Conservation (phyloP, 2,113 vertebrate genomes). For the Clarias batrachus region DNA sequence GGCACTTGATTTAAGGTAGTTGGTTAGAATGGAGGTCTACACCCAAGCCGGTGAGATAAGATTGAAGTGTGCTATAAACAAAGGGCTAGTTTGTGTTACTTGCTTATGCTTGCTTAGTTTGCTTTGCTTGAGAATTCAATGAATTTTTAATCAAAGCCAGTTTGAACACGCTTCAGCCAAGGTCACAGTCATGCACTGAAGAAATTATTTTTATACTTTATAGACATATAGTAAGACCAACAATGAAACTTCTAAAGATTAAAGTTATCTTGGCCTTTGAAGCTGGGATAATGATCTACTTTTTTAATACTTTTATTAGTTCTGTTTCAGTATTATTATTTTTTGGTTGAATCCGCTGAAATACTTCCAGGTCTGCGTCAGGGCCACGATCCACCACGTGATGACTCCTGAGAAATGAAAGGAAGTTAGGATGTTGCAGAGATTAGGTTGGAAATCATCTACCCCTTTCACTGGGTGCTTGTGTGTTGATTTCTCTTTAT, state of each 20-base stretch:
- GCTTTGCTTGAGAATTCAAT: not conserved
- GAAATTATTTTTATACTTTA: not conserved
- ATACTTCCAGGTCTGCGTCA: not conserved
- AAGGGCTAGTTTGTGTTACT: not conserved
- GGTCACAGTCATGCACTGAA: not conserved
- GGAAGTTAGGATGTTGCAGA: not conserved
- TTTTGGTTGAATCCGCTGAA: not conserved
- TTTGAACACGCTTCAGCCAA: not conserved
- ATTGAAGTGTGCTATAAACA: not conserved
- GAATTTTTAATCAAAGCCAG: not conserved
- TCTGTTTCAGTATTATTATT: not conserved
- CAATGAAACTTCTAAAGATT: not conserved
- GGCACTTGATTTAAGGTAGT: not conserved
- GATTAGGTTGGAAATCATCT: not conserved
- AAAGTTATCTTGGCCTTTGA: not conserved
- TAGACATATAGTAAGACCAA: not conserved
- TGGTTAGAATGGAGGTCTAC: not conserved
- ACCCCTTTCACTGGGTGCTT: not conserved
- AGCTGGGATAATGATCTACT: not conserved
- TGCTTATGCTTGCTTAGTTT: not conserved
- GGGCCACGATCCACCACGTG: not conserved
- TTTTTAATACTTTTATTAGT: not conserved
- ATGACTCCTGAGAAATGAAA: not conserved
- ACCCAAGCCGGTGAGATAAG: not conserved
- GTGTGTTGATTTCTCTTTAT: not conserved